Percentiles rank a stretch among this genome's conserved stretches.
phyloP scores from a whole-genome alignment of 2,888 invertebrate species.

The Caenorhabditis panamensis region DNA sequence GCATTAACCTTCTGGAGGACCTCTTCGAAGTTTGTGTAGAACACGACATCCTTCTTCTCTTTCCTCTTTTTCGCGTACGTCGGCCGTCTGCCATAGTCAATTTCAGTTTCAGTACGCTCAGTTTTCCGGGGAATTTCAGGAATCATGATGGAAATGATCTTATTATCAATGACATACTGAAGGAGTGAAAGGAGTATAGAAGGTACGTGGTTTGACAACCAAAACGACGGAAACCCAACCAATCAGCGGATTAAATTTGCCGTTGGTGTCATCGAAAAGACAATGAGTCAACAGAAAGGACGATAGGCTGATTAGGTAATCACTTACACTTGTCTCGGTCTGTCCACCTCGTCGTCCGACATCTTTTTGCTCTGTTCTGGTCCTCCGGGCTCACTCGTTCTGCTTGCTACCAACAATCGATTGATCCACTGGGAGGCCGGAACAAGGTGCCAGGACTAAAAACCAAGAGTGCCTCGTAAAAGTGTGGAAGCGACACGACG shows the following conservation, averaged over 20 bases:
- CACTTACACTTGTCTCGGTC: slow-evolving; percentile 43
- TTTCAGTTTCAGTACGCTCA: slow-evolving; percentile 7
- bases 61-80: slow-evolving; percentile 48
- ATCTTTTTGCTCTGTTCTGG: neutral
- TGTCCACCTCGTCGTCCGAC: slow-evolving; percentile 52
- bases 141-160: slow-evolving; percentile 13
- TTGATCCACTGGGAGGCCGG: slow-evolving; percentile 22
- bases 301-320: slow-evolving; percentile 4
- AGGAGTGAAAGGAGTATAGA: neutral
- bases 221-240: neutral
- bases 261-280: slow-evolving; percentile 2
- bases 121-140: slow-evolving; percentile 10
- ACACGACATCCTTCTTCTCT: slow-evolving; percentile 66
- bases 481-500: neutral
- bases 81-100: slow-evolving; percentile 35
- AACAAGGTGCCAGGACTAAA: slow-evolving; percentile 20
- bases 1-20: slow-evolving; percentile 72
- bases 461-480: slow-evolving; percentile 25
- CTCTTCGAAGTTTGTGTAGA: slow-evolving; percentile 73
- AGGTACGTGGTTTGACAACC: neutral
- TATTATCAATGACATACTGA: slow-evolving; percentile 9
- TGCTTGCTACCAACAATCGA: too few species aligned
- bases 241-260: slow-evolving; percentile 16
- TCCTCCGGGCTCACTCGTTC: neutral
- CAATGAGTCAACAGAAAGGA: slow-evolving; percentile 2